Base-by-base conservation (phyloP, 2,797 vertebrate species). In the Anas capensis region DNA sequence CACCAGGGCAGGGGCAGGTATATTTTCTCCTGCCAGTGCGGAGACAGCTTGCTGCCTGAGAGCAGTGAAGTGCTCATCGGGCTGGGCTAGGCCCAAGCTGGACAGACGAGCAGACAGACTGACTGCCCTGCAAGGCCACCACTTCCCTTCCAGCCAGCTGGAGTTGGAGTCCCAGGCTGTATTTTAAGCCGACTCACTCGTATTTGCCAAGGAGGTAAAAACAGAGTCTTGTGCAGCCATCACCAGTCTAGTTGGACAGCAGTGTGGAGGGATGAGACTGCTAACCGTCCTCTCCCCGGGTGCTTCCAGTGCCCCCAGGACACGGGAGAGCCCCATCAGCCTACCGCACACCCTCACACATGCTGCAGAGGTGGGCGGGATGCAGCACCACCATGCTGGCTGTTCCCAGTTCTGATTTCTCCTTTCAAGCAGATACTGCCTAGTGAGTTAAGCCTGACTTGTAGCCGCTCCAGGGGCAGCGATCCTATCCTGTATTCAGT, bases 261-360 rank as follows among this genome's bases (percentile, higher is more conserved):
- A 33, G 34, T 44, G 70, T 0, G 19, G 58, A 34, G 40, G 56
- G 26, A 9, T n/a, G n/a, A 56, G 27, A 62, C 61, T 69, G 12
- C 27, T 12, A 2, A n/a, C 46, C 29, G 8, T 38, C 62, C 20
- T 77, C 34, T 86, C 14, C 53, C 29, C 4, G 11, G 65, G 18
- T 6, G 9, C 16, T 60, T 42, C 54, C 49, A 34, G 29, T 11
- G 26, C 20, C 79, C 56, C 31, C 34, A 26, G 53, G n/a, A 27
- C 68, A n/a, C 0, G 0, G 54, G 8, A 78, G 6, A 70, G 27
- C 8, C 78, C 44, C 58, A 18, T 8, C 53, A 62, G 24, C 20
- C 18, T 20, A 42, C 56, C 2, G 2, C 0, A 0, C 16, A 34
- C 17, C 7, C 29, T 60, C 11, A 1, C 29, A 24, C 31, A 0